These are phyloP conservation scores for Drosophila infuscata DNA, from an alignment of 2,888 invertebrate species.

Conservation along the genomic window DNA sequence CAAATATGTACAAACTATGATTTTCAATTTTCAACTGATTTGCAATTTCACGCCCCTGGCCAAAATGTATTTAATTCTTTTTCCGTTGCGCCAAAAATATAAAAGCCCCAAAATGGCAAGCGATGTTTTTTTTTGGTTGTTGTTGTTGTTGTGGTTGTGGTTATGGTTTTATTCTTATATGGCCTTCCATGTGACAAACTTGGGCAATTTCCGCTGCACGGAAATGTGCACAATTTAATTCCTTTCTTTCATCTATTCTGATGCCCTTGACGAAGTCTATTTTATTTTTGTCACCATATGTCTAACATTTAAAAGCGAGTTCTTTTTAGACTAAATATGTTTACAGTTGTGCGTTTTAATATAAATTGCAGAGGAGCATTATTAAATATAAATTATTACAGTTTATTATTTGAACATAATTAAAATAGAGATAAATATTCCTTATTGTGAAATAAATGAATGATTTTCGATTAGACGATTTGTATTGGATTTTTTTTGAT, in stretches of 20 bases:
- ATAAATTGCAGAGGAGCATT: background rate
- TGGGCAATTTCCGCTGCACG: constrained; percentile 75
- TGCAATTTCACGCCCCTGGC: constrained; percentile 26
- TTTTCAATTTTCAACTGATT: constrained; percentile 61
- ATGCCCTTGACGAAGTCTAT: background rate
- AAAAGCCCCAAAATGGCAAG: constrained; percentile 36
- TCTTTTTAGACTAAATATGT: background rate
- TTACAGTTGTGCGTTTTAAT: background rate
- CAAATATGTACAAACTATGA: constrained; percentile 47
- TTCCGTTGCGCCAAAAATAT: constrained; percentile 25
- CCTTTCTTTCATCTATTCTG: constrained; percentile 35
- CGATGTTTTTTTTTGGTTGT: background rate
- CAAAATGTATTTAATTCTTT: constrained; percentile 8
- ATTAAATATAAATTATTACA: background rate
- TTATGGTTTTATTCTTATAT: constrained; percentile 47
- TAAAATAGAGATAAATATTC: background rate
- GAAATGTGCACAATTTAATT: constrained; percentile 79
- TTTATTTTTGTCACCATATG: background rate
- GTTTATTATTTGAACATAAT: background rate
- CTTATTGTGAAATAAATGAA: background rate
- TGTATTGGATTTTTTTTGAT: background rate
- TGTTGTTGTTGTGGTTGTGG: constrained; percentile 11
- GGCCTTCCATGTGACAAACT: constrained; percentile 66
- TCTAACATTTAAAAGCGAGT: background rate
- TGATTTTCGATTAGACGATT: background rate